phyloP scores from a whole-genome alignment of 1,140 invertebrate genomes.

The Nymphalis io region DNA sequence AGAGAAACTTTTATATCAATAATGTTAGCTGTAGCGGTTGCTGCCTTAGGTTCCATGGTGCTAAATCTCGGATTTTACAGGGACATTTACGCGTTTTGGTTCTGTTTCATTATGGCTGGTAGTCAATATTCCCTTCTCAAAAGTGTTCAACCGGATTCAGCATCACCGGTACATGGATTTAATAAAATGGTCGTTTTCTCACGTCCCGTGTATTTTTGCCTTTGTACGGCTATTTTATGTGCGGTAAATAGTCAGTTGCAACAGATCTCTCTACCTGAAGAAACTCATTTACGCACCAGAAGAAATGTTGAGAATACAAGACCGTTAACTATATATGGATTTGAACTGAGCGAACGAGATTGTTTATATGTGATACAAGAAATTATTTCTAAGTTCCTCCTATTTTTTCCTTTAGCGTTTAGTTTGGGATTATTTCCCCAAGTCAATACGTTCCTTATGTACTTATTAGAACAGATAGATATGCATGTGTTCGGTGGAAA shows the following conservation, averaged over 20 bases:
- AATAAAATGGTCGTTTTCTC: constrained; percentile 97
- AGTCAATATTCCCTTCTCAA: constrained; percentile 99
- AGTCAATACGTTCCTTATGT: constrained; percentile 98
- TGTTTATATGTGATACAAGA: constrained; percentile 87
- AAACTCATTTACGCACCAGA: constrained; percentile 55
- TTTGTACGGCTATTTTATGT: constrained; percentile 89
- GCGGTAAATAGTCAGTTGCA: constrained; percentile 83
- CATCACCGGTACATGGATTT: constrained; percentile 98
- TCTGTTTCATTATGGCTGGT: constrained; percentile 97
- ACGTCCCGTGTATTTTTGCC: constrained; percentile 96
- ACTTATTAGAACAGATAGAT: constrained; percentile 96
- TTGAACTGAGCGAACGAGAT: constrained; percentile 86
- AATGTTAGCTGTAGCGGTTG: constrained; percentile 92
- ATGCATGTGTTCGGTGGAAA: constrained; percentile 99
- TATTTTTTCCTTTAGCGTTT: constrained; percentile 96
- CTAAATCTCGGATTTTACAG: constrained; percentile 93
- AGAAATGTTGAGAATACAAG: constrained; percentile 55
- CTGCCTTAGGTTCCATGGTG: constrained; percentile 91
- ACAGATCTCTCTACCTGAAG: constrained; percentile 55
- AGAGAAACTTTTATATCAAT: constrained; percentile 93
- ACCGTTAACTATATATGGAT: constrained; percentile 87
- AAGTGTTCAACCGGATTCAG: constrained; percentile 99
- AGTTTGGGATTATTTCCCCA: constrained; percentile 97
- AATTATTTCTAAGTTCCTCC: constrained; percentile 88
- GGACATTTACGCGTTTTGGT: constrained; percentile 96